phyloP scores from a whole-genome alignment of 2,113 vertebrate species.

The Erythrocercus mccallii region DNA sequence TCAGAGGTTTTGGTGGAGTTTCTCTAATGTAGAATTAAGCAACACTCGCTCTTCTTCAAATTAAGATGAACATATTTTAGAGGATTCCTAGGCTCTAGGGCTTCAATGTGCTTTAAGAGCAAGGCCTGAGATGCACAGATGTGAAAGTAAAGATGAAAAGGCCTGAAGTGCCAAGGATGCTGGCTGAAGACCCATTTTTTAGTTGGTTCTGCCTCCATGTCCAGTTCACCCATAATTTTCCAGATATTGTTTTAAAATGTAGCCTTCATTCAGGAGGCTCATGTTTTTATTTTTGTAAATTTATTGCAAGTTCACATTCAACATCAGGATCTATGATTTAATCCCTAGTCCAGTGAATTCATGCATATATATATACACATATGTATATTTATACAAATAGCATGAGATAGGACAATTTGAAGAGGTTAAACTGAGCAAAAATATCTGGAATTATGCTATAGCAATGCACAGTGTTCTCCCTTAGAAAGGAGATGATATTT shows the following conservation, averaged over 20 bases:
- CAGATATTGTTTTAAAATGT: neutral
- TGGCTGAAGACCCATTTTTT: neutral
- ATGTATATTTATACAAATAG: neutral
- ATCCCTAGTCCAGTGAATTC: neutral
- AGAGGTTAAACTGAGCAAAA: neutral
- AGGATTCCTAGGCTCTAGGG: neutral
- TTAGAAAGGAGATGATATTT: neutral
- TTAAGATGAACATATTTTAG: neutral
- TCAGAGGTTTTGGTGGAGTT: neutral
- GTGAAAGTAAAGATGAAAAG: neutral
- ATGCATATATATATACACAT: too few species aligned
- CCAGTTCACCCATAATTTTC: neutral
- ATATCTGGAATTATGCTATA: neutral
- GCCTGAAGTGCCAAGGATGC: fast-evolving
- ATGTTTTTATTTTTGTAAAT: neutral
- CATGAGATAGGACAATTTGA: neutral
- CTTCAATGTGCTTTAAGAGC: neutral
- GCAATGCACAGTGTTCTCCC: neutral
- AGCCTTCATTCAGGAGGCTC: neutral
- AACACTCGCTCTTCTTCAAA: neutral
- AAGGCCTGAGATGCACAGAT: neutral
- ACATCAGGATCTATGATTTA: neutral
- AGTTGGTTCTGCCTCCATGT: neutral
- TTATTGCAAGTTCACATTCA: neutral
- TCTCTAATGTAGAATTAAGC: neutral